These are phyloP conservation scores for Acanthaster planci DNA, from an alignment of 35 echinoderm and acorn worm species.

Conservation along the genomic window DNA sequence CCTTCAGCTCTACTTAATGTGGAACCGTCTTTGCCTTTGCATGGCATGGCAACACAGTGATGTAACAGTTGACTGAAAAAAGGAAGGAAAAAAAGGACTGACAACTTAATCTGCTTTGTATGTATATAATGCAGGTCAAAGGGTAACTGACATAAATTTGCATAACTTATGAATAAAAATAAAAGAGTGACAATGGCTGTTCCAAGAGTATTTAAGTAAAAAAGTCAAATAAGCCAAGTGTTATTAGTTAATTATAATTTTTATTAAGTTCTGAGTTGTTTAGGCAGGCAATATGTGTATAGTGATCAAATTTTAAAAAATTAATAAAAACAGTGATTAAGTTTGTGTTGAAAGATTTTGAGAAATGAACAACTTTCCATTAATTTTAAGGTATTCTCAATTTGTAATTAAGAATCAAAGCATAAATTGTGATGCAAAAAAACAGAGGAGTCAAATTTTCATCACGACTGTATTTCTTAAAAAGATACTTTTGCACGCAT, in stretches of 20 bases:
- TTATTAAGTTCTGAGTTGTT: neutral
- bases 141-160: neutral
- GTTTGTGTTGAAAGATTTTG: no score
- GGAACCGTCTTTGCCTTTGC: no score
- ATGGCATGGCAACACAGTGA: neutral
- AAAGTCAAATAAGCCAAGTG: neutral
- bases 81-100: no score
- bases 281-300: conserved; percentile 27
- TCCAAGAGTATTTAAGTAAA: neutral
- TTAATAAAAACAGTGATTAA: neutral
- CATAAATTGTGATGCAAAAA: no score
- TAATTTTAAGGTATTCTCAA: no score
- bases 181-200: conserved; percentile 1
- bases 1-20: no score
- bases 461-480: no score
- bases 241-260: neutral
- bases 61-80: neutral
- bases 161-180: conserved; percentile 19
- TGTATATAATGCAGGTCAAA: conserved; percentile 22
- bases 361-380: no score
- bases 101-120: conserved; percentile 16
- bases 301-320: neutral
- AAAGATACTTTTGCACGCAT: no score
- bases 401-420: no score
- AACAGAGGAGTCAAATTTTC: no score